A percentile compares a stretch with the other conserved stretches of the same genome.
phyloP scores from a whole-genome alignment of 2,888 invertebrate genomes.

The Thyatira batis region DNA sequence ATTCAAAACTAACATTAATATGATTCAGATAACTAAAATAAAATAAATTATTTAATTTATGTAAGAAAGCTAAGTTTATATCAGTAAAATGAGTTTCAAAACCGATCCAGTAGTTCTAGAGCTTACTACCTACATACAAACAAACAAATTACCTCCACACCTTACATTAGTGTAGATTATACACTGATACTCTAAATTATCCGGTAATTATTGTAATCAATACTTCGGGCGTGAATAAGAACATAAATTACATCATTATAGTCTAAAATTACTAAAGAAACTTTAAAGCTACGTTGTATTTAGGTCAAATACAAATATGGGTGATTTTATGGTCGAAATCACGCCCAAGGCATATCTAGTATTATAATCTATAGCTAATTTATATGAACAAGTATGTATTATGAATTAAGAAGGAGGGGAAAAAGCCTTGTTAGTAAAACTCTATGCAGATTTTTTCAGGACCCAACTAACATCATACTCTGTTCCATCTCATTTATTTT shows the following conservation, averaged over 20 bases:
- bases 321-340: constrained; percentile 10
- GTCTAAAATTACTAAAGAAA: background rate
- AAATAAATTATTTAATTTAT: no score
- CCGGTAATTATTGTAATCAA: background rate
- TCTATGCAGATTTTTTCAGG: no score
- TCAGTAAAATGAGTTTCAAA: no score
- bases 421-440: background rate
- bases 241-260: constrained; percentile 1
- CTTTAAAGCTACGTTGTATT: constrained; percentile 7
- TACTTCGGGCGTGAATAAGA: background rate
- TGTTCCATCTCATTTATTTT: no score
- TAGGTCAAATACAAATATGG: constrained; percentile 15
- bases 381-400: background rate
- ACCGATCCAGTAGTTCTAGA: no score
- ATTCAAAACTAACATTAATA: no score
- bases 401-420: background rate
- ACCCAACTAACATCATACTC: no score
- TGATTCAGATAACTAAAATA: no score
- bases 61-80: no score
- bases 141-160: no score
- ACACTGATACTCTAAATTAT: background rate
- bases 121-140: no score
- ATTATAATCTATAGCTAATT: background rate
- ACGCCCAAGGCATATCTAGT: constrained; percentile 7
- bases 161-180: no score